phyloP scores from a whole-genome alignment of 2,113 vertebrate genomes.

The Reinhardtius hippoglossoides region DNA sequence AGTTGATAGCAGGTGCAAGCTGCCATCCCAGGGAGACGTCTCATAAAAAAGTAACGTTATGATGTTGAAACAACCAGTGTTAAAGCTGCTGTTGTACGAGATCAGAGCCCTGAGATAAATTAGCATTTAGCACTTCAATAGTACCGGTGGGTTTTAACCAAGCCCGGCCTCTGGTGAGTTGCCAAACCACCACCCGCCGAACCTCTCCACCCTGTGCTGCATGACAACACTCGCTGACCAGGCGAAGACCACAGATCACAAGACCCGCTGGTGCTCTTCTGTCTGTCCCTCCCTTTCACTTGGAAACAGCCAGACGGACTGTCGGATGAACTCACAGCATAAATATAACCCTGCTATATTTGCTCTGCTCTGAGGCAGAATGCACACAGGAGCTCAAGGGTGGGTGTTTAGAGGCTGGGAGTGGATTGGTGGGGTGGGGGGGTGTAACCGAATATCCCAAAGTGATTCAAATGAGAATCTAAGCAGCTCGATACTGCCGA shows the following conservation, averaged over 20 bases:
- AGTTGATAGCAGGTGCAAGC: slow-evolving; percentile 61
- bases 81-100: slow-evolving; percentile 14
- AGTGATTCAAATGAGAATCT: background rate
- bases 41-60: slow-evolving; percentile 34
- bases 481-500: background rate
- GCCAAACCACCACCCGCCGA: slow-evolving; percentile 34
- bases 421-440: slow-evolving; percentile 24
- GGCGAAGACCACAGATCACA: slow-evolving; percentile 54
- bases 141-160: slow-evolving; percentile 14
- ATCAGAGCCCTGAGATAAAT: slow-evolving; percentile 29
- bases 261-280: slow-evolving; percentile 53
- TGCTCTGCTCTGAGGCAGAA: slow-evolving; percentile 62
- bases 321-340: slow-evolving; percentile 69
- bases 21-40: slow-evolving; percentile 7
- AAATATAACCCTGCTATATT: slow-evolving; percentile 80
- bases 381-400: slow-evolving; percentile 50
- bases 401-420: slow-evolving; percentile 21
- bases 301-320: slow-evolving; percentile 64
- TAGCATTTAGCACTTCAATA: slow-evolving; percentile 52
- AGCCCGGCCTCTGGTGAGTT: slow-evolving; percentile 15
- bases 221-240: slow-evolving; percentile 54
- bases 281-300: slow-evolving; percentile 52
- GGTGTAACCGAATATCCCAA: background rate
- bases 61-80: background rate
- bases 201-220: background rate